A percentile compares a stretch with the other conserved stretches of the same genome.
These are phyloP conservation scores for Eucriotettix oculatus DNA, from an alignment of 2,888 invertebrate species.

Conservation along the genomic window DNA sequence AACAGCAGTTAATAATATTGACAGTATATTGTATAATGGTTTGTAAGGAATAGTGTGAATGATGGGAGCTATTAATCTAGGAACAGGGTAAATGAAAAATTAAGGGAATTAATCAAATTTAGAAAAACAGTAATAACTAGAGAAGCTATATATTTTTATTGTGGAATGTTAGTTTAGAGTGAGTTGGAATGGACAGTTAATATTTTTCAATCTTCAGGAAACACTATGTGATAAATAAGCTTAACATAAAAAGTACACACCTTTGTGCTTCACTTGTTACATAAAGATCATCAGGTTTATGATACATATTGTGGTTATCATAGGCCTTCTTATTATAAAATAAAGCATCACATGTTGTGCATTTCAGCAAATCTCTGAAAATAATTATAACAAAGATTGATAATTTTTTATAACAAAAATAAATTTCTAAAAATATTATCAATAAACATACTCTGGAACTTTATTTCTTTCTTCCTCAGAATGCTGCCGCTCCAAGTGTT, in stretches of 20 bases:
- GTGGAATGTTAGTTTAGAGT: no score
- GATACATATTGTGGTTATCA: slow-evolving; percentile 42
- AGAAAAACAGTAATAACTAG: no score
- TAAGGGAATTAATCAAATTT: no score
- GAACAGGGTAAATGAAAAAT: no score
- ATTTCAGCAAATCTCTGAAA: slow-evolving; percentile 36
- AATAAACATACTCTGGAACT: slow-evolving; percentile 16
- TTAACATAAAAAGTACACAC: slow-evolving; percentile 13
- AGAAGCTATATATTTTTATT: no score
- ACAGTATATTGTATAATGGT: no score
- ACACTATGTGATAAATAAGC: no score
- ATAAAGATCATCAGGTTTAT: slow-evolving; percentile 41
- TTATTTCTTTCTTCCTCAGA: slow-evolving; percentile 31
- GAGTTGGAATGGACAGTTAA: no score
- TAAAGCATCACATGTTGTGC: slow-evolving; percentile 45
- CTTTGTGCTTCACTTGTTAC: slow-evolving; percentile 37
- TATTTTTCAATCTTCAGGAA: no score
- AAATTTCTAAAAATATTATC: neutral
- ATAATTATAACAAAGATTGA: neutral
- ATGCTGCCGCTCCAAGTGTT: slow-evolving; percentile 37
- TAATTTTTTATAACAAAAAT: neutral
- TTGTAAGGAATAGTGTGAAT: no score
- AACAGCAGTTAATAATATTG: no score
- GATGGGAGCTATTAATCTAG: no score
- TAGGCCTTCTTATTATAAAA: slow-evolving; percentile 48